Evolutionary conservation across 64 coral and sea anemone species (phyloP), one percentile per base, ranked within the genome.

Genomic region (Cladopsammia gracilis): DNA sequence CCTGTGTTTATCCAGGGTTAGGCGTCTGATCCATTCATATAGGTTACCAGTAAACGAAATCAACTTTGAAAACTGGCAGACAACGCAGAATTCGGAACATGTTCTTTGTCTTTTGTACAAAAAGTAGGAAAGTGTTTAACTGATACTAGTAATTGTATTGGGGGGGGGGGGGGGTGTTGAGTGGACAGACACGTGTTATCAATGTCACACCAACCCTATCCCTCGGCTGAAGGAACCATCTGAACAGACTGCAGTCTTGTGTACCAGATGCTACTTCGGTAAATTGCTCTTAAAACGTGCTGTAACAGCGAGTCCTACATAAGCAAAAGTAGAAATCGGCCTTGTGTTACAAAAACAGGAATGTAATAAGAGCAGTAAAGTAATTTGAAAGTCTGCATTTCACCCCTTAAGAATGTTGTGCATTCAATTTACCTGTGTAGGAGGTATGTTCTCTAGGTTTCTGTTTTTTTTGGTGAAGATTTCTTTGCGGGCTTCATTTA

Each of bases 391-490:
- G 24, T 54, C 22, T 89, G 73, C 64, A 78, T 64, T 64, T 64
- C 62, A 64, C 62, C 26, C 54, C 61, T 26, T 85, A 62, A 85
- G 23, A 64, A 25, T 65, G 66, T 46, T 62, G 11, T 25, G 14
- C 15, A 64, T 16, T 64, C 62, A 64, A 58, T 71, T 76, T 89
- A 89, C 87, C 54, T 77, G 87, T 61, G 87, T 82, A 54, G 78
- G 78, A 59, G 78, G 78, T 54, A 61, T 77, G 53, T 62, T 58
- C 25, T 89, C 87, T 42, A 89, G 57, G 70, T 14, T 77, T 62
- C 87, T 74, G 73, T 89, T 89, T 14, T 75, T 70, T 58, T 89
- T 89, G 70, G 71, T 89, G 54, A 89, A 89, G 14, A 89, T 70
- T 26, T 76, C 53, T 34, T 58, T 49, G 24, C 52, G 50, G 53